A percentile compares a stretch with the other conserved stretches of the same genome.
Evolutionary conservation across 2,797 vertebrate genomes (phyloP).

Genomic region (Pterois miles): DNA sequence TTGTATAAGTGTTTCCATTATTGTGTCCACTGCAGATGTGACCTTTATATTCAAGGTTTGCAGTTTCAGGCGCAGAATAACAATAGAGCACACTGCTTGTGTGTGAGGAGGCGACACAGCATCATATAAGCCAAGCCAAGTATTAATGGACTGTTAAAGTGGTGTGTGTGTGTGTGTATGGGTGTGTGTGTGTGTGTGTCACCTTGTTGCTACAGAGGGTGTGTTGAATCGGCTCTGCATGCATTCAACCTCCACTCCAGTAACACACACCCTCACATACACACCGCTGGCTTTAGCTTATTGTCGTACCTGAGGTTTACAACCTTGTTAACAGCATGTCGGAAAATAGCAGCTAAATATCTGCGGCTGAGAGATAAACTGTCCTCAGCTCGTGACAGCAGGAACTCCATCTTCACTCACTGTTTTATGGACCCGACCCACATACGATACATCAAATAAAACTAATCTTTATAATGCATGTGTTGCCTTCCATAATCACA

Average conservation of each 20-base stretch:
- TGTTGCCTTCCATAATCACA: conserved; percentile 27
- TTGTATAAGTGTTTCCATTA: background rate
- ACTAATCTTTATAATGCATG: conserved; percentile 57
- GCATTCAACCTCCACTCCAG: background rate
- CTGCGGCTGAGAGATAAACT: conserved; percentile 58
- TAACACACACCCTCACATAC: conserved; percentile 17
- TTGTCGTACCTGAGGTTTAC: conserved; percentile 54
- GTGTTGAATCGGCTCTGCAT: conserved; percentile 12
- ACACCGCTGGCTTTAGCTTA: background rate
- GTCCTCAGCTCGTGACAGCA: conserved; percentile 16
- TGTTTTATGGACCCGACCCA: conserved; percentile 35
- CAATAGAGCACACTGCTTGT: background rate
- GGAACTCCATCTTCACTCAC: conserved; percentile 28
- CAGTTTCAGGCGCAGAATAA: background rate
- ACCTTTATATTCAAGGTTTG: background rate
- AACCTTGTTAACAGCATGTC: conserved; percentile 60
- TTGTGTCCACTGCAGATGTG: background rate
- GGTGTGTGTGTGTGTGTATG: background rate
- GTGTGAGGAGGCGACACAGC: background rate
- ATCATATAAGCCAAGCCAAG: background rate
- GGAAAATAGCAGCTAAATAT: conserved; percentile 53
- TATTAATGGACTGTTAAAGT: conserved; percentile 38
- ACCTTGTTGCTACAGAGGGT: conserved; percentile 16
- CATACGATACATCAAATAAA: conserved; percentile 43
- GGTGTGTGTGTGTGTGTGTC: background rate